These are phyloP conservation scores for Asarcornis scutulata DNA, from an alignment of 2,113 vertebrate genomes.

Conservation along the genomic window DNA sequence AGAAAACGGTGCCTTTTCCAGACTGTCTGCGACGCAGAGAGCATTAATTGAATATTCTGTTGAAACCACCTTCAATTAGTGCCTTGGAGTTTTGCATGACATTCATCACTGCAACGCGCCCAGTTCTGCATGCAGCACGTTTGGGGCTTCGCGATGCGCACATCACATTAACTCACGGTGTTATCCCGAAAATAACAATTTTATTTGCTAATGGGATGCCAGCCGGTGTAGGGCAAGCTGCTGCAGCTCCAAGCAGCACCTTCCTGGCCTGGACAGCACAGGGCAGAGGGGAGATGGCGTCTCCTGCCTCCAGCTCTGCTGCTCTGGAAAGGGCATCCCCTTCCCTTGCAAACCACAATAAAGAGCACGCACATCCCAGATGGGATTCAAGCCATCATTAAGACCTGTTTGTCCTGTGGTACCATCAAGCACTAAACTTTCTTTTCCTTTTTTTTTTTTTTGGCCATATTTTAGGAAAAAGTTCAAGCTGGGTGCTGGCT, in stretches of 20 bases:
- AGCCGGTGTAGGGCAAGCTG: neutral
- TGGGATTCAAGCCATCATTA: neutral
- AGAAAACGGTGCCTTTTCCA: conserved; percentile 60
- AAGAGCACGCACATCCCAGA: neutral
- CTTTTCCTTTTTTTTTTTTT: neutral
- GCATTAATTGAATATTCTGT: conserved; percentile 75
- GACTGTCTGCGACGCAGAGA: conserved; percentile 57
- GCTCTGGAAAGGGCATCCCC: neutral
- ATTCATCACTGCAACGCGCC: conserved; percentile 28
- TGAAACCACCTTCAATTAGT: conserved; percentile 74
- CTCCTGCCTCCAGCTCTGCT: neutral
- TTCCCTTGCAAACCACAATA: neutral
- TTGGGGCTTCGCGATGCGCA: neutral
- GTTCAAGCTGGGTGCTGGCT: neutral
- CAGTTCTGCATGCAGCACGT: neutral
- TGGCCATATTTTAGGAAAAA: neutral
- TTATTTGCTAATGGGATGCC: conserved; percentile 60
- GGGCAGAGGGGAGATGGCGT: neutral
- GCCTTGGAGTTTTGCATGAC: conserved; percentile 33
- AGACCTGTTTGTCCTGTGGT: neutral
- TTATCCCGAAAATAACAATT: conserved; percentile 47
- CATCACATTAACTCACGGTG: neutral
- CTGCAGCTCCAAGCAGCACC: fast-evolving
- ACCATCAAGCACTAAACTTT: neutral
- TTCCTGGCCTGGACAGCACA: fast-evolving